Conservation (phyloP, 2,797 vertebrate genomes). For the Champsocephalus gunnari region DNA sequence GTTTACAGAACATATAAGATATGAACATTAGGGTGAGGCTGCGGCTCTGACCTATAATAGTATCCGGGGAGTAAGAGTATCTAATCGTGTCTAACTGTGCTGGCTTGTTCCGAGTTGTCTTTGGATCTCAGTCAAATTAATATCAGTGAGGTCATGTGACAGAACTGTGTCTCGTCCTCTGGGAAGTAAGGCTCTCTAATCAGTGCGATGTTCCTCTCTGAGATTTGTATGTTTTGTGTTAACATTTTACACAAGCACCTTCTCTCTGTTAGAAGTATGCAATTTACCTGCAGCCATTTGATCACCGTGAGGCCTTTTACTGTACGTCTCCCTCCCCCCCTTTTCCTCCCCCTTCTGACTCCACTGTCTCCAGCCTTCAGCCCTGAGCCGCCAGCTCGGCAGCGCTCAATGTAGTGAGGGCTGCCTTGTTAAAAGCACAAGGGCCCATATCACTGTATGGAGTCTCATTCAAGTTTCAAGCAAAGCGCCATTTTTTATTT, state of each 20-base stretch:
- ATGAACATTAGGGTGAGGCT: constrained; percentile 11
- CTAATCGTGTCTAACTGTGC: constrained; percentile 26
- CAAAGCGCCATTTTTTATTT: constrained; percentile 83
- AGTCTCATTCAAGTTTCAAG: constrained; percentile 83
- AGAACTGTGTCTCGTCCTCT: constrained; percentile 16
- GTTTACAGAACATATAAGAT: constrained; percentile 32
- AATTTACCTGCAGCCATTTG: constrained; percentile 36
- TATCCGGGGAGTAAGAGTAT: constrained; percentile 30
- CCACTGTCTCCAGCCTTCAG: constrained; percentile 34
- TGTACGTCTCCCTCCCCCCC: constrained; percentile 19
- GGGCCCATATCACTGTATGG: constrained; percentile 76
- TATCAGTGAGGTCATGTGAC: constrained; percentile 28
- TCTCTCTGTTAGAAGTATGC: constrained; percentile 24
- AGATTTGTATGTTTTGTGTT: constrained; percentile 30
- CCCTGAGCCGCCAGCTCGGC: constrained; percentile 41
- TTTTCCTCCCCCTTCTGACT: constrained; percentile 22
- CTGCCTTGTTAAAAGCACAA: constrained; percentile 78
- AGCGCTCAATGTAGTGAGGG: constrained; percentile 70
- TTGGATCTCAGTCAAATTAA: constrained; percentile 32
- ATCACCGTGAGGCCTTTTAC: constrained; percentile 36
- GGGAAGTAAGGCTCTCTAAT: background rate
- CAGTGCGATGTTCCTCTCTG: background rate
- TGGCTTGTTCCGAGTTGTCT: constrained; percentile 29
- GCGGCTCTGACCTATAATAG: constrained; percentile 43
- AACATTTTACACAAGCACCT: constrained; percentile 6